These are phyloP conservation scores for Portevinia maculata DNA, from an alignment of 2,888 invertebrate species.

Conservation along the genomic window DNA sequence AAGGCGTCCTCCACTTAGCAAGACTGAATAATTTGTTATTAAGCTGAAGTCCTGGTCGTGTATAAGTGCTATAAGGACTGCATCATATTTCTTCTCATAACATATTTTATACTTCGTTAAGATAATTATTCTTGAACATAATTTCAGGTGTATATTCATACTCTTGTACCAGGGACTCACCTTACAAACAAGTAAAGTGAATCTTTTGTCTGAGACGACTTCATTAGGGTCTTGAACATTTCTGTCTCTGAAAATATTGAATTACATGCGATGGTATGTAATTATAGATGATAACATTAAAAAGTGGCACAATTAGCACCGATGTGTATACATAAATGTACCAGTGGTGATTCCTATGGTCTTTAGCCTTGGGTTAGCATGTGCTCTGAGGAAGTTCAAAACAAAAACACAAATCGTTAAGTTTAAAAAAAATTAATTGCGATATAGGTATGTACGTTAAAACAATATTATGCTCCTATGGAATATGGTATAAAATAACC, in stretches of 20 bases:
- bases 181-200: slow-evolving; percentile 50
- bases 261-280: slow-evolving; percentile 25
- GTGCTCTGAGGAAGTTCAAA: slow-evolving; percentile 1
- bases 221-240: slow-evolving; percentile 54
- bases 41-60: slow-evolving; percentile 63
- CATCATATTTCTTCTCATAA: slow-evolving; percentile 66
- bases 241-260: slow-evolving; percentile 19
- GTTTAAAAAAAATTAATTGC: neutral
- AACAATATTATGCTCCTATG: neutral
- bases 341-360: neutral
- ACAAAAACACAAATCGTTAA: neutral
- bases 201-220: slow-evolving; percentile 58
- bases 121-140: slow-evolving; percentile 71
- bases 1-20: slow-evolving; percentile 66
- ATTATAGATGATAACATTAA: slow-evolving; percentile 12
- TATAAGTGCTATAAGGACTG: slow-evolving; percentile 61
- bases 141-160: slow-evolving; percentile 67
- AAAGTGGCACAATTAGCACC: slow-evolving; percentile 23
- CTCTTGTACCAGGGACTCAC: slow-evolving; percentile 45
- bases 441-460: too few species aligned
- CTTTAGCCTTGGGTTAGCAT: slow-evolving; percentile 7
- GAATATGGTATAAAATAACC: neutral
- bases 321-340: too few species aligned
- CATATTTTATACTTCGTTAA: slow-evolving; percentile 68
- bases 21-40: slow-evolving; percentile 72